Conservation (phyloP, 2,888 invertebrate genomes). For the Meghimatium bilineatum region DNA sequence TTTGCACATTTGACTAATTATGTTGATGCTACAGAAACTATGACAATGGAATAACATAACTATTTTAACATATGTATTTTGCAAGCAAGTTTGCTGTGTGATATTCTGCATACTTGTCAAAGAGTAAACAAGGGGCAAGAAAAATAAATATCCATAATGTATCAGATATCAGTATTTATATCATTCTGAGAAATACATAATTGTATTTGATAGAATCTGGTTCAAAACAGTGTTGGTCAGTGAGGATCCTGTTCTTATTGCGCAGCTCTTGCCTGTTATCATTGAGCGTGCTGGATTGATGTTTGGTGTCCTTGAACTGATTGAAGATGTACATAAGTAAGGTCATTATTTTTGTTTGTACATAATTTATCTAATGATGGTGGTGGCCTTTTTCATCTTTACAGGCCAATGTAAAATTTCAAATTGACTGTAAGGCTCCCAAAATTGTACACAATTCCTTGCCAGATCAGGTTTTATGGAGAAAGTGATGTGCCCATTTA, state of each 20-base stretch:
- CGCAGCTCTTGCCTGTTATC: conserved; percentile 68
- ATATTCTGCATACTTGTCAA: no score
- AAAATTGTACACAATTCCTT: no score
- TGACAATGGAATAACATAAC: no score
- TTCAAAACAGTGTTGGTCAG: conserved; percentile 68
- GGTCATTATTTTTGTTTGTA: not conserved
- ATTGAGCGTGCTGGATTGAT: conserved; percentile 69
- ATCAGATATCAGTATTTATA: not conserved
- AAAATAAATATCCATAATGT: not conserved
- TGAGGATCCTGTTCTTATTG: conserved; percentile 61
- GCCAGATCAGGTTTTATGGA: no score
- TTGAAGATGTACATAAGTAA: conserved; percentile 67
- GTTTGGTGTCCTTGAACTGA: conserved; percentile 65
- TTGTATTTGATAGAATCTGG: conserved; percentile 64
- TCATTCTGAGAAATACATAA: not conserved
- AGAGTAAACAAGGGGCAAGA: not conserved
- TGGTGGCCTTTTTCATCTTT: no score
- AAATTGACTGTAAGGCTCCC: no score
- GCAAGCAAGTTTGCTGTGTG: no score
- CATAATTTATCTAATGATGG: not conserved
- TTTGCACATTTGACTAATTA: no score
- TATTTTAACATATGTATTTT: no score
- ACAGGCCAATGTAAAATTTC: no score
- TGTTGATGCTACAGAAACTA: no score
- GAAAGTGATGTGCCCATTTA: no score